Evolutionary conservation across 2,888 invertebrate genomes (phyloP), one percentile per base, ranked within the genome.

Genomic region (Sturmia bella): DNA sequence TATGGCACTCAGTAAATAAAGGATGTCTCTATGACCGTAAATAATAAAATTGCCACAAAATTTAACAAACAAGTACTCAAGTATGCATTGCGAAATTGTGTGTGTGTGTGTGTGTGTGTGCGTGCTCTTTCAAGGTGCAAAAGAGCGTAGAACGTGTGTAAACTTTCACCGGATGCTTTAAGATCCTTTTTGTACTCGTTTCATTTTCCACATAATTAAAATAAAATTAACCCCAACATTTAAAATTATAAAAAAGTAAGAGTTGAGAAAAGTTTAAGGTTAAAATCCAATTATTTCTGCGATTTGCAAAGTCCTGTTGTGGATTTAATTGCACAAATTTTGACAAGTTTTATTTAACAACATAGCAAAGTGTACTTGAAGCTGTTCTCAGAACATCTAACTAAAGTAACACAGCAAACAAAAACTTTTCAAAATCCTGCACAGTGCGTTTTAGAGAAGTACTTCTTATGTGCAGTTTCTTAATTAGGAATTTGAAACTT

Each of bases 21-120:
- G 21, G n/a, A 64, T 54, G 43, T 45, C 45, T 45, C 5, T 56
- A 45, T 43, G 15, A 37, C 45, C 54, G 73, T 56, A 56, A 79
- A 79, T 63, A 68, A 50, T 48, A 68, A 63, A 79, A 79, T 68
- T 79, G 61, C 73, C 73, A 56, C 61, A 57, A 37, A 68, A 80
- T 74, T 69, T 39, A 70, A 64, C 64, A 39, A 50, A 41, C 48
- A 52, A 64, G 69, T 63, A 13, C 77, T 70, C 41, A 32, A 37
- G 37, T 48, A 56, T n/a, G n/a, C n/a, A n/a, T 63, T 59, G 21
- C 56, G 21, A 11, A 32, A 1, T 32, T 48, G 17, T 41, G 15
- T 24, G 52, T 45, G 11, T 4, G 19, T 19, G 39, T 27, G n/a
- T 24, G 19, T 48, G 48, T 19, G 32, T 27, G 50, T 43, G 52